Conservation (phyloP, 1,140 invertebrate species). For the Drosophila sp. region DNA sequence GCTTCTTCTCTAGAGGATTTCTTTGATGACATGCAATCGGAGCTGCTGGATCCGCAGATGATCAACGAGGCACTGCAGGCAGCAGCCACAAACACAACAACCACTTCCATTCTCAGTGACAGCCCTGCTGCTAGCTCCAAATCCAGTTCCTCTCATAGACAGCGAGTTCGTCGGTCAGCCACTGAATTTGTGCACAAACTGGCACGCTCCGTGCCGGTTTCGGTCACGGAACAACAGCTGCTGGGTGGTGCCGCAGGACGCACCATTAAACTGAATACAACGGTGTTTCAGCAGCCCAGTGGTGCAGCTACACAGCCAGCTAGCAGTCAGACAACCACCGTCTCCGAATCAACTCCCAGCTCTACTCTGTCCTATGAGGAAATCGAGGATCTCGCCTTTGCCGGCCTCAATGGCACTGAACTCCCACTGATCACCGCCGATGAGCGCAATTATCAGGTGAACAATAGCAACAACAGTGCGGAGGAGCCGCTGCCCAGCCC, state of each 20-base stretch:
- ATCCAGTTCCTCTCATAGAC: background rate
- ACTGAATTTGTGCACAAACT: constrained; percentile 77
- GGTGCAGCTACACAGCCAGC: constrained; percentile 9
- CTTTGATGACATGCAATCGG: constrained; percentile 67
- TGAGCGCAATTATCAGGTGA: constrained; percentile 49
- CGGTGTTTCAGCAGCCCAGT: constrained; percentile 65
- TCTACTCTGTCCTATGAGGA: constrained; percentile 59
- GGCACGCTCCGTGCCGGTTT: constrained; percentile 68
- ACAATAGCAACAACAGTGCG: constrained; percentile 26
- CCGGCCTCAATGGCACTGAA: constrained; percentile 74
- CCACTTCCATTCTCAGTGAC: background rate
- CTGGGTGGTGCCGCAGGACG: constrained; percentile 62
- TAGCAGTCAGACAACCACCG: background rate
- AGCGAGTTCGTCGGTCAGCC: constrained; percentile 56
- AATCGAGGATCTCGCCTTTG: constrained; percentile 76
- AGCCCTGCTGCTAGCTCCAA: background rate
- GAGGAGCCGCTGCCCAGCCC: constrained; percentile 74
- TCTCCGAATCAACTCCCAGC: background rate
- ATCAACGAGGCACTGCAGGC: constrained; percentile 73
- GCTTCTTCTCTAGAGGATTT: constrained; percentile 62
- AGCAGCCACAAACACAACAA: constrained; percentile 1
- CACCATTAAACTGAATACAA: constrained; percentile 71
- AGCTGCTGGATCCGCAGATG: constrained; percentile 75
- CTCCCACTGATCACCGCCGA: constrained; percentile 44
- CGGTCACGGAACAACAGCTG: constrained; percentile 68